Base-by-base conservation (phyloP, 1,140 invertebrate species). In the Drosophila virilis region DNA sequence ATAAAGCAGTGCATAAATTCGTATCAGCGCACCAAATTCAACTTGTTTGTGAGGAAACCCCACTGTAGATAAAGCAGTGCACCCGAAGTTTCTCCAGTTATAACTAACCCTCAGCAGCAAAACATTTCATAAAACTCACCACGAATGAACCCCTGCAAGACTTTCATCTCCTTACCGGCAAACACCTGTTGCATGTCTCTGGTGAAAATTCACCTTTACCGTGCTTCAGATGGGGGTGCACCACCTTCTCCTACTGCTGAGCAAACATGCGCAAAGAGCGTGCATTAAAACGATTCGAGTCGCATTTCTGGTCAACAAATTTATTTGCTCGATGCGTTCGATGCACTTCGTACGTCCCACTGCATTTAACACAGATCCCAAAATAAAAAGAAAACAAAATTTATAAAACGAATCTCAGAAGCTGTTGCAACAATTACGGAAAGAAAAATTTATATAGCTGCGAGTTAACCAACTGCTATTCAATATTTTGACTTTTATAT, bases 121-220 rank as follows among this genome's bases (percentile, higher is more conserved):
- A 9, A 6, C 8, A 48, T 5, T 67, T 17, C 0, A 8, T 1
- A 0, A 10, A 32, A 28, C 15, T 13, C 59, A 52, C 28, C 62
- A 48, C 9, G 10, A 50, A 9, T 1, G 8, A 12, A 12, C 51
- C 42, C 46, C 46, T 12, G n/a, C 10, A n/a, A 28, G 32, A 8
- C 3, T 22, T 2, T 15, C 8, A 15, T 5, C 42, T 17, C 17
- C 40, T 52, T 52, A 10, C 37, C 40, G 82, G 82, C 82, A 57
- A 74, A 77, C 83, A 86, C 83, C 78, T 86, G 83, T 86, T 88
- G 83, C 67, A 51, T 17, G 51, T 7, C 7, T 6, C 6, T 74
- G 62, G 65, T 51, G 58, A 67, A 51, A 57, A 5, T 17, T n/a
- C 37, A 37, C 8, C 17, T 60, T 28, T 6, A 8, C 35, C 43